Evolutionary conservation across 2,888 invertebrate genomes (phyloP).

Genomic region (Sepioteuthis lessoniana): DNA sequence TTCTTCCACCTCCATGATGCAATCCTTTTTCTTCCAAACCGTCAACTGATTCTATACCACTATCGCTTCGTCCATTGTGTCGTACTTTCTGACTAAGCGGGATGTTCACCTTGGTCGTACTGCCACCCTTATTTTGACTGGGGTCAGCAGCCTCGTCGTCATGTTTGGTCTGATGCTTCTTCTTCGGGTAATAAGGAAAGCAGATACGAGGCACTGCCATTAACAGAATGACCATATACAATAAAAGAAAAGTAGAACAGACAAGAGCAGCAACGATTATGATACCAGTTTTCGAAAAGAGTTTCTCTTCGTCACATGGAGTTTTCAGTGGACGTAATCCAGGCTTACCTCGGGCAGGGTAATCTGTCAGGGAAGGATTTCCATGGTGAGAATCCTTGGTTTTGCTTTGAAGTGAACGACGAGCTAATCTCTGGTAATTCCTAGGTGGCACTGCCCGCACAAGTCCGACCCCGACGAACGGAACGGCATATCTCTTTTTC

Average conservation of each 20-base stretch:
- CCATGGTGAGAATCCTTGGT: neutral
- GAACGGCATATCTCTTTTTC: neutral
- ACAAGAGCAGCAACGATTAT: neutral
- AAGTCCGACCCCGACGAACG: neutral
- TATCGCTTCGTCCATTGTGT: neutral
- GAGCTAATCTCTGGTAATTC: too few relatives aligned
- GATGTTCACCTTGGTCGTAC: neutral
- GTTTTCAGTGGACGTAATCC: neutral
- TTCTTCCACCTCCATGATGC: neutral
- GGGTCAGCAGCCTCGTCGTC: neutral
- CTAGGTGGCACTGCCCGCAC: too few relatives aligned
- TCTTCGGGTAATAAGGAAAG: slow-evolving; percentile 41
- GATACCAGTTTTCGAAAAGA: neutral
- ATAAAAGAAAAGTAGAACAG: neutral
- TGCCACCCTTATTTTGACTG: neutral
- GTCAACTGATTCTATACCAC: slow-evolving; percentile 25
- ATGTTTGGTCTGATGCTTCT: neutral
- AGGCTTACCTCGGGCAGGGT: too few relatives aligned
- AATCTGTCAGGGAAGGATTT: neutral
- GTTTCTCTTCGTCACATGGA: neutral
- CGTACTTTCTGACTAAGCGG: neutral
- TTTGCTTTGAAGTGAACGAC: neutral
- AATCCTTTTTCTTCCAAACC: neutral
- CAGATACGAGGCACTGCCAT: neutral
- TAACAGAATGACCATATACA: neutral